Evolutionary conservation across 2,888 invertebrate genomes (phyloP).

Genomic region (Caenorhabditis sp.): DNA sequence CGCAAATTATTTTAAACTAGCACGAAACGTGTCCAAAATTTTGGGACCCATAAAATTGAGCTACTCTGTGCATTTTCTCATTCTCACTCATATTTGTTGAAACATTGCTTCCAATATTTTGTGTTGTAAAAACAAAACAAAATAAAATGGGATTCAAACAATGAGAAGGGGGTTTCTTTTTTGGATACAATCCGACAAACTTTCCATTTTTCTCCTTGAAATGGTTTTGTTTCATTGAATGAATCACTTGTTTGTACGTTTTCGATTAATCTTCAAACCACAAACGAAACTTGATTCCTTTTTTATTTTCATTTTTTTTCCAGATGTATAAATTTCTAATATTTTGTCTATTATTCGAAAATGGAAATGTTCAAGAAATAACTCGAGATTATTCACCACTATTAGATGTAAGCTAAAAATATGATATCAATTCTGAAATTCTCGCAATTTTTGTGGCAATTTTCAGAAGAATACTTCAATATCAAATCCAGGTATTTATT

Average conservation of each 20-base stretch:
- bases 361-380: conserved; percentile 17
- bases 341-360: conserved; percentile 4
- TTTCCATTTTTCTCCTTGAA: background rate
- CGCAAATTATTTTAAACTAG: no score
- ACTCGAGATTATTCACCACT: conserved; percentile 52
- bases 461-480: conserved; percentile 69
- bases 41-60: no score
- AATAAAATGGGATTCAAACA: no score
- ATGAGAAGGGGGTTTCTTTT: no score
- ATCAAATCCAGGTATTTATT: conserved; percentile 66
- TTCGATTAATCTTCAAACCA: background rate
- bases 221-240: background rate
- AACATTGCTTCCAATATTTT: no score
- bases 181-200: no score
- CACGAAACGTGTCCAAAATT: no score
- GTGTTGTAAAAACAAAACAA: no score
- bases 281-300: background rate
- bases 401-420: conserved; percentile 53
- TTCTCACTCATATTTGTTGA: no score
- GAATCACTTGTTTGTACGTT: background rate
- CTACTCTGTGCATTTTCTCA: no score
- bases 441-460: no score
- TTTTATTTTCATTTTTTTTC: background rate
- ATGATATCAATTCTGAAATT: no score
- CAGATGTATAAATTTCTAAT: background rate